Percentiles rank a stretch among this genome's conserved stretches.
phyloP scores from a whole-genome alignment of 2,797 vertebrate genomes.

The Pseudochirops corinnae region DNA sequence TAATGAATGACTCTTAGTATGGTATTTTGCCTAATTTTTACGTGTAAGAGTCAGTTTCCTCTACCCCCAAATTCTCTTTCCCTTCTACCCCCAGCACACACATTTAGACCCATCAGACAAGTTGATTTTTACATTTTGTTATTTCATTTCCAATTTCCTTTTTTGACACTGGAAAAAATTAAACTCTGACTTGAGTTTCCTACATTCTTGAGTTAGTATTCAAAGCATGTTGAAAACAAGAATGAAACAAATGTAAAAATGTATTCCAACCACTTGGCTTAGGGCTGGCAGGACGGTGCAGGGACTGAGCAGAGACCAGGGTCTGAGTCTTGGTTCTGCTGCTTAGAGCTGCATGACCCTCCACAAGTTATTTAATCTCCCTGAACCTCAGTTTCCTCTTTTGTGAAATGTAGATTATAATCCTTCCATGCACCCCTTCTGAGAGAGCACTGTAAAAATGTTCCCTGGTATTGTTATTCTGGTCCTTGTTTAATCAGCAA shows the following conservation, averaged over 20 bases:
- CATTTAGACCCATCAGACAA: constrained; percentile 62
- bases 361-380: neutral
- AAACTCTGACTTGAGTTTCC: constrained; percentile 32
- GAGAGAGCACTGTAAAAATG: neutral
- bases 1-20: constrained; percentile 36
- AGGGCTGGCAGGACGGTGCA: neutral
- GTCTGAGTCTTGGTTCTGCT: neutral
- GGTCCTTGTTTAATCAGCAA: constrained; percentile 55
- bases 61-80: constrained; percentile 12
- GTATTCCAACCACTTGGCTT: constrained; percentile 7
- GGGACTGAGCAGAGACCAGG: neutral
- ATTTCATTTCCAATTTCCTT: constrained; percentile 61
- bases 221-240: constrained; percentile 35
- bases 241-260: neutral
- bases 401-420: neutral
- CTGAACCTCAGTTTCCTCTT: neutral
- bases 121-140: constrained; percentile 60
- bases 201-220: constrained; percentile 54
- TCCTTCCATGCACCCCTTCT: neutral
- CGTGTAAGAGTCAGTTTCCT: neutral
- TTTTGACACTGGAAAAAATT: constrained; percentile 45
- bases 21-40: constrained; percentile 37
- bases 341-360: neutral
- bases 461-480: neutral
- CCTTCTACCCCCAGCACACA: constrained; percentile 25